phyloP scores from a whole-genome alignment of 2,113 vertebrate species.

The Synchiropus splendidus region DNA sequence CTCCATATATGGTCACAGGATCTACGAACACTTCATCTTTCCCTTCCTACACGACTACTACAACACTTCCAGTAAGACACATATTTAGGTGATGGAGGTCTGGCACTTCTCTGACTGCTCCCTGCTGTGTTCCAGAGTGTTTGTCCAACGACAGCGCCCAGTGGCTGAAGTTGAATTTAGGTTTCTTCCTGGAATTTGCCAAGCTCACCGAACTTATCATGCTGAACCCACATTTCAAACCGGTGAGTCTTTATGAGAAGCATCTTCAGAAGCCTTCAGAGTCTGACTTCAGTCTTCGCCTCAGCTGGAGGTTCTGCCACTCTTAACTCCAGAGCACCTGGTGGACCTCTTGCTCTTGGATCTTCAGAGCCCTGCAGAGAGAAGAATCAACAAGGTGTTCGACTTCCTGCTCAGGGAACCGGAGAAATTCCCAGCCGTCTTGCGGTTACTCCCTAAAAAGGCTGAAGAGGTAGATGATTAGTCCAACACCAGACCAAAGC shows the following conservation, averaged over 20 bases:
- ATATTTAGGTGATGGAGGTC: background rate
- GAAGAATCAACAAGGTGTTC: conserved; percentile 44
- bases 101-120: background rate
- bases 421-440: conserved; percentile 24
- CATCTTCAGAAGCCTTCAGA: background rate
- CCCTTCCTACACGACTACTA: conserved; percentile 43
- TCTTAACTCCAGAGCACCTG: conserved; percentile 37
- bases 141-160: conserved; percentile 25
- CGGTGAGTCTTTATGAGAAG: conserved; percentile 2
- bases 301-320: conserved; percentile 42
- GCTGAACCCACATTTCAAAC: conserved; percentile 42
- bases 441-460: conserved; percentile 16
- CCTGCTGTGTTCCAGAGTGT: conserved; percentile 33
- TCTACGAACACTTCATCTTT: conserved; percentile 52
- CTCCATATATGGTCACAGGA: conserved; percentile 3
- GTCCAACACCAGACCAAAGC: no score
- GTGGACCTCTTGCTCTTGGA: conserved; percentile 51
- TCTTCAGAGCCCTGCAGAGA: conserved; percentile 30
- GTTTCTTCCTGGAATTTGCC: conserved; percentile 35
- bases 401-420: conserved; percentile 35
- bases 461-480: conserved; percentile 29
- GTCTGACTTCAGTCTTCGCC: background rate
- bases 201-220: conserved; percentile 33
- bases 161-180: conserved; percentile 48
- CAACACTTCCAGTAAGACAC: conserved; percentile 42